Evolutionary conservation across 1,140 invertebrate species (phyloP), one percentile per base, ranked within the genome.

Genomic region (Lepidotrigona ventralis): DNA sequence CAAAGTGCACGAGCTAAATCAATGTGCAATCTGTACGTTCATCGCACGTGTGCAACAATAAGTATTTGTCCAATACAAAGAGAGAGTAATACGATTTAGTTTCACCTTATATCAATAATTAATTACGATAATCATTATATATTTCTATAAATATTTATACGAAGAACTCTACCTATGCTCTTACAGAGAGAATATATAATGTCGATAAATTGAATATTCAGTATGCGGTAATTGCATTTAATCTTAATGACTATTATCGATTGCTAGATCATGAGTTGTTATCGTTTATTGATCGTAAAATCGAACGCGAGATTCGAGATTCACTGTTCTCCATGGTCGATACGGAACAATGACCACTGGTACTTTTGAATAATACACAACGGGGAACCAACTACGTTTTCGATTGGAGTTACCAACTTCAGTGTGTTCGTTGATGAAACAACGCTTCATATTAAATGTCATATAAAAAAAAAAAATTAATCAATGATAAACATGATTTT

Each of bases 1-100:
- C 81, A 83, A 83, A 83, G 81, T 83, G 19, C 81, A n/a, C 1
- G n/a, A 78, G 56, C 9, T 54, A 33, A 82, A 78, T 60, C 74
- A 76, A 56, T 39, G 63, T 70, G 21, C 53, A 79, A 79, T 79
- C 78, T 71, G 19, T 71, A 39, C 21, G 70, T 78, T 78, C 39
- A 46, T 78, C 54, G 70, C 63, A 75, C 51, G 81, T 78, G 74
- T 58, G 29, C 46, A 51, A 78, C 1, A 39, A 76, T 69, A 82
- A 68, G 63, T 12, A 33, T 26, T 58, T 23, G 15, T 23, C 17
- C n/a, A 51, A n/a, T 21, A 54, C 14, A 81, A 74, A 66, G 46
- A 64, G n/a, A 72, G 26, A 23, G 39, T 11, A 63, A 29, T 29
- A 14, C 8, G 53, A 23, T 51, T 19, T 77, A 39, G 23, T 15